These are phyloP conservation scores for Dasypus novemcinctus DNA, from an alignment of 2,113 vertebrate species.

Conservation along the genomic window DNA sequence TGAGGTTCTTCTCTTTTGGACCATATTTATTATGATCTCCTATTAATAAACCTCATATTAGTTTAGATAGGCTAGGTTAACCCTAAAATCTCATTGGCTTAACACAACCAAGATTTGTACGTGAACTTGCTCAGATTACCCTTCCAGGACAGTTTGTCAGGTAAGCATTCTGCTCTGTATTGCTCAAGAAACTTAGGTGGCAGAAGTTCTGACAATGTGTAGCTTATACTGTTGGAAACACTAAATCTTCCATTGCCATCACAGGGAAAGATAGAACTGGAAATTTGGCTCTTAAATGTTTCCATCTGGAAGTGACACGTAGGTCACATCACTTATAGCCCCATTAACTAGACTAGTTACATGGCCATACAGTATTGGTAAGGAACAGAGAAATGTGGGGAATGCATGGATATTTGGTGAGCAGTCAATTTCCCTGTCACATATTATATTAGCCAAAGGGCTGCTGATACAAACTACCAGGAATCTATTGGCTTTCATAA, in stretches of 20 bases:
- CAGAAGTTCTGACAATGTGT: neutral
- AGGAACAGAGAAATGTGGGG: neutral
- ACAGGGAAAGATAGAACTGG: neutral
- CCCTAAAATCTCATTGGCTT: neutral
- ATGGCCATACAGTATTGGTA: neutral
- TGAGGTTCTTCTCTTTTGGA: slow-evolving; percentile 19
- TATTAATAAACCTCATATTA: neutral
- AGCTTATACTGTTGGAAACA: neutral
- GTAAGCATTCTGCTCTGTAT: neutral
- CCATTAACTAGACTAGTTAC: neutral
- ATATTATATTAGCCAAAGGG: neutral
- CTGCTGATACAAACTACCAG: too few species aligned
- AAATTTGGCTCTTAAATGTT: slow-evolving; percentile 22
- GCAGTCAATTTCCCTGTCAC: slow-evolving; percentile 1
- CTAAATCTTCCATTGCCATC: neutral
- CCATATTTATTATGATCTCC: neutral
- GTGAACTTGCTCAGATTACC: neutral
- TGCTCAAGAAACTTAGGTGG: neutral
- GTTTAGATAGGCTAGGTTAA: neutral
- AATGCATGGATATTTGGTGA: slow-evolving; percentile 15
- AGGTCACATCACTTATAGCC: neutral
- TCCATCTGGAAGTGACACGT: neutral
- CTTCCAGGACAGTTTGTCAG: neutral
- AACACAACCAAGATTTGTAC: neutral
- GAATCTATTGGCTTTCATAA: too few species aligned